A percentile compares a stretch with the other conserved stretches of the same genome.
Evolutionary conservation across 1,140 invertebrate genomes (phyloP).

Genomic region (Pseudomyrmex pallidus): DNA sequence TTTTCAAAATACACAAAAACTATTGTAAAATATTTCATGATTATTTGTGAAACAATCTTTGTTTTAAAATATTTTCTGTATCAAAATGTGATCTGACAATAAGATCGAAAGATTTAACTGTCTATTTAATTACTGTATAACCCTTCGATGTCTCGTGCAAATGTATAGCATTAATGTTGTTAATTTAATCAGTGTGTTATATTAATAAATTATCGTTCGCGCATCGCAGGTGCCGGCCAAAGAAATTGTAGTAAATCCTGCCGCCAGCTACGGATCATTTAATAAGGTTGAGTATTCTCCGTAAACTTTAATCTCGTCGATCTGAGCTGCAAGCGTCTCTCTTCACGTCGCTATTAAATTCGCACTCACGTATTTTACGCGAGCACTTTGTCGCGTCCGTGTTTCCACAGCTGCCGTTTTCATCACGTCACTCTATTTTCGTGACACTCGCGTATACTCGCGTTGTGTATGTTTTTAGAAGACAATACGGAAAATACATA

Average conservation of each 20-base stretch:
- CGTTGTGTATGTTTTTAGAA: not conserved
- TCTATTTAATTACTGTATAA: not conserved
- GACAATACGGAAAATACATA: slow-evolving; percentile 15
- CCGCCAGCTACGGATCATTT: slow-evolving; percentile 41
- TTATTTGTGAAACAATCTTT: no score
- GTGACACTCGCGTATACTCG: not conserved
- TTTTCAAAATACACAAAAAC: no score
- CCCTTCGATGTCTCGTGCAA: not conserved
- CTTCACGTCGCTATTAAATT: slow-evolving; percentile 12
- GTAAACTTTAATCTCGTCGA: slow-evolving; percentile 1
- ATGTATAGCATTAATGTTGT: not conserved
- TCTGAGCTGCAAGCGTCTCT: not conserved
- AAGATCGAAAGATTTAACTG: no score
- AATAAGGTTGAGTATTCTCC: slow-evolving; percentile 54
- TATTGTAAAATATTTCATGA: no score
- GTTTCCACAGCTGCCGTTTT: not conserved
- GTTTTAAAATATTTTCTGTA: no score
- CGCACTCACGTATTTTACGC: slow-evolving; percentile 26
- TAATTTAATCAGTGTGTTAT: slow-evolving; percentile 5
- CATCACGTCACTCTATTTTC: slow-evolving; percentile 20
- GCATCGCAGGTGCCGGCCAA: slow-evolving; percentile 41
- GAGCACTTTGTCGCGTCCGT: slow-evolving; percentile 6
- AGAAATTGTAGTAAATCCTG: slow-evolving; percentile 52
- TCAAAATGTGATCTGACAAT: no score
- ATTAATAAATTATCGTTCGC: slow-evolving; percentile 36